Percentiles rank a stretch among this genome's conserved stretches.
Conservation (phyloP, 2,113 vertebrate species). For the Burhinus oedicnemus region DNA sequence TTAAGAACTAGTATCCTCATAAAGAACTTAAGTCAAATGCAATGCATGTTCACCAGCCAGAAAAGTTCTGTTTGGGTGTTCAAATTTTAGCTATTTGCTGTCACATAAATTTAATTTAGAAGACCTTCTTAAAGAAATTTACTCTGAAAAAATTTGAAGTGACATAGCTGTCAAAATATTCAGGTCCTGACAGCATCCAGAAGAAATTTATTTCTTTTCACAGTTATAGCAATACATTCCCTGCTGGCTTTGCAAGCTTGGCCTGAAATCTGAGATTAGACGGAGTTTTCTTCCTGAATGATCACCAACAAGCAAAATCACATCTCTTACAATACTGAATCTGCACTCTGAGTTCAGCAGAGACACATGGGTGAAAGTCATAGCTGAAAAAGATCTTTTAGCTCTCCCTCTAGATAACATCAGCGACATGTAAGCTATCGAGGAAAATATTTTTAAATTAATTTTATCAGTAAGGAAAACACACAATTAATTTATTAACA, state of each 20-base stretch:
- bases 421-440: not conserved
- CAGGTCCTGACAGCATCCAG: not conserved
- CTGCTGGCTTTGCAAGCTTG: not conserved
- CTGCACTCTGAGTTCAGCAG: not conserved
- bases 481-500: not conserved
- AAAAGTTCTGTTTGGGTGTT: not conserved
- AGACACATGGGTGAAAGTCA: not conserved
- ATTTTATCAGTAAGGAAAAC: not conserved
- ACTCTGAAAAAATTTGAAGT: not conserved
- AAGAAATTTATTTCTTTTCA: not conserved
- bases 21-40: not conserved
- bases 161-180: not conserved
- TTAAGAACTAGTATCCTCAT: not conserved
- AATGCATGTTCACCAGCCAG: not conserved
- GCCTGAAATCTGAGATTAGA: not conserved
- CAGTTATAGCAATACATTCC: not conserved
- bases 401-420: not conserved
- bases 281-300: not conserved
- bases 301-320: not conserved
- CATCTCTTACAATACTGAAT: not conserved
- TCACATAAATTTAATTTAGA: not conserved
- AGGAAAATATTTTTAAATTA: not conserved
- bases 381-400: not conserved
- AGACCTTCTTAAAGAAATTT: not conserved
- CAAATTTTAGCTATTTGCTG: not conserved